Percentiles rank a stretch among this genome's conserved stretches.
Conservation (phyloP, 2,888 invertebrate genomes). For the Leptopilina syphax region DNA sequence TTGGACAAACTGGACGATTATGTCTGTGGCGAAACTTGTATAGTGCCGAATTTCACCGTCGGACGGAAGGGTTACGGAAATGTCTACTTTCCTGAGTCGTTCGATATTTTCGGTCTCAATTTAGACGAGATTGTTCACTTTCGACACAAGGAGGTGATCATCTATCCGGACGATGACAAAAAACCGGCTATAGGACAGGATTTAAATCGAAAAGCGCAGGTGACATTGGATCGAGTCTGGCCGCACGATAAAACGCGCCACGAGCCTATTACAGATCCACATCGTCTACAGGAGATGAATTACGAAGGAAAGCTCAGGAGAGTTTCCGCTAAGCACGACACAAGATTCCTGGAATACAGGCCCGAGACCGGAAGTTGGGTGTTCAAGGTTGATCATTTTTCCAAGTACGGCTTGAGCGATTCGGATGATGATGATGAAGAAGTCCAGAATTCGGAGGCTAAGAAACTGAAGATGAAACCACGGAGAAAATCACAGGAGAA, state of each 20-base stretch:
- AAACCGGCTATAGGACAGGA: slow-evolving; percentile 94
- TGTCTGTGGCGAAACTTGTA: slow-evolving; percentile 85
- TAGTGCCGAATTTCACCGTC: slow-evolving; percentile 91
- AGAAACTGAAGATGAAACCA: slow-evolving; percentile 50
- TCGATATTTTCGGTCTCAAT: slow-evolving; percentile 89
- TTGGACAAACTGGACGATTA: slow-evolving; percentile 88
- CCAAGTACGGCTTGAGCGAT: slow-evolving; percentile 93
- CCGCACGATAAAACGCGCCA: slow-evolving; percentile 91
- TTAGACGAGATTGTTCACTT: slow-evolving; percentile 94
- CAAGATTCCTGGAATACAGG: slow-evolving; percentile 95
- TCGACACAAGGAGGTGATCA: slow-evolving; percentile 94
- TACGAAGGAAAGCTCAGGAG: slow-evolving; percentile 91
- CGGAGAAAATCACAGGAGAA: slow-evolving; percentile 36
- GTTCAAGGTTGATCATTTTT: slow-evolving; percentile 95
- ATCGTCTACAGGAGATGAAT: slow-evolving; percentile 87
- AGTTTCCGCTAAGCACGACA: slow-evolving; percentile 91
- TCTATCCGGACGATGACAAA: slow-evolving; percentile 93
- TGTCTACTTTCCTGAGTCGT: slow-evolving; percentile 89
- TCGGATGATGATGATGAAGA: slow-evolving; percentile 89
- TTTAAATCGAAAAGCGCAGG: slow-evolving; percentile 93
- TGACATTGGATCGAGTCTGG: slow-evolving; percentile 96
- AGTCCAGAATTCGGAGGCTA: slow-evolving; percentile 66
- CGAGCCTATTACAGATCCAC: slow-evolving; percentile 87
- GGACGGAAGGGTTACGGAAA: slow-evolving; percentile 95
- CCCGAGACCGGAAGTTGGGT: slow-evolving; percentile 99